Base-by-base conservation (phyloP, 2,888 invertebrate genomes). In the Habrosyne pyritoides region DNA sequence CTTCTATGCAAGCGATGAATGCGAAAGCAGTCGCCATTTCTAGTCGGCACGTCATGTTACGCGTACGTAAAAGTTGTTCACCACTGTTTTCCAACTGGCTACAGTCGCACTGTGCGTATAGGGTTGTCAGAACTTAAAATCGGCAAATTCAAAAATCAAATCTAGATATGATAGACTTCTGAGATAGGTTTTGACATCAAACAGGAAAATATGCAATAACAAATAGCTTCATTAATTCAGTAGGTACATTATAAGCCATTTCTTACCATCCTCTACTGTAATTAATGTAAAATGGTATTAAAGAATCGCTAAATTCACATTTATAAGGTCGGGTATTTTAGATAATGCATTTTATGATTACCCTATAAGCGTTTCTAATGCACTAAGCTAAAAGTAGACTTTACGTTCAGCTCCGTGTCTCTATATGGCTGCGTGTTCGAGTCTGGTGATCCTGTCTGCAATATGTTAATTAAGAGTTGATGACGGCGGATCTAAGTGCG, bases 1-100 rank as follows among this genome's bases (percentile, higher is more conserved):
- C 76, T 79, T 80, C 79, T 80, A 83, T 78, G 80, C 85, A 66
- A 74, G 76, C 84, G 77, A 80, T 81, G 85, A 84, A 86, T 87
- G 84, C 86, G 76, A 85, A 85, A 86, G 80, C 81, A 78, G 73
- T 75, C 77, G 85, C 83, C 84, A 84, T 87, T 89, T 87, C 91
- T 89, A 88, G 84, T 78, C 77, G 71, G 70, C 80, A 69, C 79
- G 78, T 84, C 81, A 79, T 79, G 76, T 78, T 78, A 66, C 61
- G 66, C 62, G 72, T 67, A 73, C 67, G 71, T 69, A 74, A 68
- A 73, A 72, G 67, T 60, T 58, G 59, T 49, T 64, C 54, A 58
- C 56, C 54, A 26, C 14, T 14, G 26, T 50, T 28, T 50, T 50
- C 30, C 50, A 50, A 50, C 55, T 55, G 55, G 46, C 36, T 49